A percentile compares a stretch with the other conserved stretches of the same genome.
Evolutionary conservation across 2,113 vertebrate species (phyloP).

Genomic region (Sorex araneus): DNA sequence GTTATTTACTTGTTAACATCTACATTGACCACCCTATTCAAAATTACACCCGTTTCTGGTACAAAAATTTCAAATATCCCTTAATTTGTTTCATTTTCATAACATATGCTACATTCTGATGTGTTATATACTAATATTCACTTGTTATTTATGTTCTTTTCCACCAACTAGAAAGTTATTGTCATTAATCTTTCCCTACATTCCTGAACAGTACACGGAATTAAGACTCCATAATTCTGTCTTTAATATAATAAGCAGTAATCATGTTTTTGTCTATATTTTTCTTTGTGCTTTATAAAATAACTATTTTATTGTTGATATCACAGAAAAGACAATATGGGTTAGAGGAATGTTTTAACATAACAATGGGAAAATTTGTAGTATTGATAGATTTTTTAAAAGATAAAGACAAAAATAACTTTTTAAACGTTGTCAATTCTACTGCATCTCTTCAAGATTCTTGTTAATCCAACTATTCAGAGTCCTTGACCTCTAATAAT

Average conservation of each 20-base stretch:
- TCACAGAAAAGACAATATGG: neutral
- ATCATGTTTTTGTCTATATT: neutral
- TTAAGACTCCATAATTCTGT: neutral
- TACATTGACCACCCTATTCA: neutral
- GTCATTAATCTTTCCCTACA: neutral
- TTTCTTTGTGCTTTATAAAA: neutral
- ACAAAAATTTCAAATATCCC: neutral
- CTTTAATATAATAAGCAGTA: neutral
- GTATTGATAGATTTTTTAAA: neutral
- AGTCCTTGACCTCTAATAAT: no score
- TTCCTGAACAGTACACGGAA: neutral
- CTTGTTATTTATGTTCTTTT: neutral
- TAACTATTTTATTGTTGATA: conserved; percentile 24
- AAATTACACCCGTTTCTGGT: neutral
- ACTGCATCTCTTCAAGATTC: neutral
- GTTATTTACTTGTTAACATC: neutral
- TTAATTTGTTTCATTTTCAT: neutral
- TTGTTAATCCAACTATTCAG: neutral
- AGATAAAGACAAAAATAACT: neutral
- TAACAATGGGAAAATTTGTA: neutral
- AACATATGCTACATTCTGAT: neutral
- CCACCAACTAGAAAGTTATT: no score
- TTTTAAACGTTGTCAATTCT: neutral
- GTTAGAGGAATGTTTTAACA: neutral
- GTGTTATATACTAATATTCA: neutral